Evolutionary conservation across 23 tunicate genomes (phyloP).

Genomic region (Halocynthia aurantium): DNA sequence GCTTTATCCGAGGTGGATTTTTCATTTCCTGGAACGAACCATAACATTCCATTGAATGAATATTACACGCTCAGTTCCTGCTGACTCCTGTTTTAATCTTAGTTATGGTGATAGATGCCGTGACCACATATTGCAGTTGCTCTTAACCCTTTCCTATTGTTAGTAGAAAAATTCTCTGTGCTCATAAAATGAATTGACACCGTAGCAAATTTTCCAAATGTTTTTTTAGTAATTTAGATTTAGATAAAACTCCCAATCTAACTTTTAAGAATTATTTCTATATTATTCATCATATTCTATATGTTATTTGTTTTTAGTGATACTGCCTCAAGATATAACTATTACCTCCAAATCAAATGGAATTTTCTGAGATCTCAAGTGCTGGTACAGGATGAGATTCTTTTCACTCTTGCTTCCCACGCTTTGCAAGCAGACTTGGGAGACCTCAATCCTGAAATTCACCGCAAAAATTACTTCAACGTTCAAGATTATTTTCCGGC

Average conservation of each 20-base stretch:
- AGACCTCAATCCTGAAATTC: constrained; percentile 41
- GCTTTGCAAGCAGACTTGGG: constrained; percentile 83
- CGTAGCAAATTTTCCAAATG: not conserved
- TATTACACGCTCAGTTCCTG: no score
- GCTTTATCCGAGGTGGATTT: no score
- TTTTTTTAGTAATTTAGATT: not conserved
- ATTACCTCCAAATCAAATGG: constrained; percentile 79
- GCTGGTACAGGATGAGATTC: constrained; percentile 45
- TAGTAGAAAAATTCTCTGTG: no score
- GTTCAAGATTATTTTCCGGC: constrained; percentile 79
- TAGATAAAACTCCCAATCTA: not conserved
- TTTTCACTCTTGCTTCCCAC: constrained; percentile 73
- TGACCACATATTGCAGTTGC: no score
- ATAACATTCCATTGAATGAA: no score
- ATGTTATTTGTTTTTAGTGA: constrained; percentile 33
- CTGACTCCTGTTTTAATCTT: no score
- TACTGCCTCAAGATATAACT: constrained; percentile 49
- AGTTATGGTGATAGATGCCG: no score
- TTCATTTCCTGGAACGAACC: no score
- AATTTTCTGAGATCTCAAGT: constrained; percentile 76
- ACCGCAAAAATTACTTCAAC: constrained; percentile 54
- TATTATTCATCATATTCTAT: not conserved
- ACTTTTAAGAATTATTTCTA: not conserved
- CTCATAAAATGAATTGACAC: not conserved
- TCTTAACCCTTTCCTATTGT: no score